Base-by-base conservation (phyloP, 2,113 vertebrate species). In the Pseudopipra pipra region DNA sequence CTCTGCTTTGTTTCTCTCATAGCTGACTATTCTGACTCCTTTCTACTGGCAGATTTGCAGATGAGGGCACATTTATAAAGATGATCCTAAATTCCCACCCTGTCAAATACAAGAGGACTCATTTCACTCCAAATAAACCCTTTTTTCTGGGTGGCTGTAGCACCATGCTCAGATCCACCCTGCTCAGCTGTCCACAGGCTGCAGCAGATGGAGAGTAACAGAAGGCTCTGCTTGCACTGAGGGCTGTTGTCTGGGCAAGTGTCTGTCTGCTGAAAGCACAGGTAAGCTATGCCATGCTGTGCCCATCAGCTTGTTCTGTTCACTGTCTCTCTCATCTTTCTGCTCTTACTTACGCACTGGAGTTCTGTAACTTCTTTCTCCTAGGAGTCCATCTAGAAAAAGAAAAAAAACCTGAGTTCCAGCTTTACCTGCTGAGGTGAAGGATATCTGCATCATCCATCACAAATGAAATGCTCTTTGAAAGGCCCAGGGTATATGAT, bases 301-400 rank as follows among this genome's bases (percentile, higher is more conserved):
- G 86, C 66, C 85, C 62, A 74, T 46, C 55, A 90, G 44, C 44
- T 71, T 85, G 35, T 49, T 89, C 62, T 83, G 22, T 61, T 85
- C 59, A 76, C 43, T 24, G 33, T 31, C 46, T 89, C 52, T 73
- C 78, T 92, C 44, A 41, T 65, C 68, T 47, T 79, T 71, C 55
- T 91, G 54, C 31, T 63, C 47, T 80, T 56, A 98, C 98, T 98
- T 97, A 98, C 89, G 71, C 84, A 97, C 96, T 28, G 97, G 97
- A 44, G 97, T 97, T 94, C 96, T 96, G 91, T 98, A 95, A 90
- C 97, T 97, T 95, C 67, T 97, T 90, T 98, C 97, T 96, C 97
- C 97, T 2, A 98, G 97, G 16, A 91, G 72, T 80, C 97, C 98
- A 95, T 63, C 97, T 97, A 91, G 52, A 95, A 94, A 84, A 92